Evolutionary conservation across 2,113 vertebrate genomes (phyloP).

Genomic region (Peromyscus californicus): DNA sequence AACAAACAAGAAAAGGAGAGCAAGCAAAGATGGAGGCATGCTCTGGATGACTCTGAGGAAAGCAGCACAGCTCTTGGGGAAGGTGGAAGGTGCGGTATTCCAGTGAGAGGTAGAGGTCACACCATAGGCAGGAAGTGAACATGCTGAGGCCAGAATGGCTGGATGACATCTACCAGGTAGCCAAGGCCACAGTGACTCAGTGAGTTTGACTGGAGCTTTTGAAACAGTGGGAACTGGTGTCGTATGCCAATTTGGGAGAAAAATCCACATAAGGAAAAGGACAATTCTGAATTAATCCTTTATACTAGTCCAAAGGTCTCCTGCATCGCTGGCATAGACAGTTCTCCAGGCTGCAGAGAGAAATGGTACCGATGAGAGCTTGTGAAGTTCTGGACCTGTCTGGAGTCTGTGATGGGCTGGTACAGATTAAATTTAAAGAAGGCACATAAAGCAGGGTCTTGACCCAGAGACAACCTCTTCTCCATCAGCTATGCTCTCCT

Average conservation of each 20-base stretch:
- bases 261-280: neutral
- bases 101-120: neutral
- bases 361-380: neutral
- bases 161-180: neutral
- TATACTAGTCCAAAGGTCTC: neutral
- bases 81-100: rapidly evolving
- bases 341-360: neutral
- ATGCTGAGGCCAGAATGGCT: neutral
- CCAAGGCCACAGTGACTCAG: neutral
- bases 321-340: neutral
- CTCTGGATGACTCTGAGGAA: neutral
- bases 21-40: rapidly evolving
- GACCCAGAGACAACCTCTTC: conserved; percentile 85
- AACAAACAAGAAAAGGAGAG: neutral
- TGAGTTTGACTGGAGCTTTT: neutral
- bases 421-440: neutral
- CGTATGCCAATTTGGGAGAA: neutral
- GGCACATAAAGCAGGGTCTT: neutral
- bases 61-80: neutral
- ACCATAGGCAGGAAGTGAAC: neutral
- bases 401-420: neutral
- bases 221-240: neutral
- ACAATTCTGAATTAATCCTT: neutral
- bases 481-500: conserved; percentile 43
- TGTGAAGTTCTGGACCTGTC: neutral